These are phyloP conservation scores for Thymelicus sylvestris DNA, from an alignment of 2,888 invertebrate genomes.

Conservation along the genomic window DNA sequence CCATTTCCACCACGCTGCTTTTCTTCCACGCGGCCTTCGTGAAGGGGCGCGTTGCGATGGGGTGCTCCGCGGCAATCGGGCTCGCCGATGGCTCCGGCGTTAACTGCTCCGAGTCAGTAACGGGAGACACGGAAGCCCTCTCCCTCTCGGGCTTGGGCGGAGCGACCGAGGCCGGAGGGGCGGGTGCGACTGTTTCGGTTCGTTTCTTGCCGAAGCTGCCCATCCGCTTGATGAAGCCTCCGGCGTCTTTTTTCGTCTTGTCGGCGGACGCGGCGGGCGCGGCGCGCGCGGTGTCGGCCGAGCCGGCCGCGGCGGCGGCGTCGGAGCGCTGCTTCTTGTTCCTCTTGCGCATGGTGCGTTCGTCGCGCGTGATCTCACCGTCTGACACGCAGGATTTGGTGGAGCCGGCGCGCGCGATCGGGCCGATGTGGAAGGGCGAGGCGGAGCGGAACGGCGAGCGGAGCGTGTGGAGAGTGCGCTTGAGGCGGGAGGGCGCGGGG, in stretches of 20 bases:
- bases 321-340: slow-evolving; percentile 76
- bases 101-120: slow-evolving; percentile 30
- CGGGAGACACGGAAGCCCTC: slow-evolving; percentile 44
- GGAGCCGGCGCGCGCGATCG: slow-evolving; percentile 76
- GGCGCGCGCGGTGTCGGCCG: slow-evolving; percentile 65
- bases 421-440: slow-evolving; percentile 81
- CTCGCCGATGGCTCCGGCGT: slow-evolving; percentile 47
- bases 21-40: slow-evolving; percentile 82
- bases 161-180: slow-evolving; percentile 51
- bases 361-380: slow-evolving; percentile 77
- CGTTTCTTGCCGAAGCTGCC: slow-evolving; percentile 74
- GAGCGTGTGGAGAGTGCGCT: slow-evolving; percentile 77
- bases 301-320: slow-evolving; percentile 57
- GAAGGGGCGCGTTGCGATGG: slow-evolving; percentile 82
- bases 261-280: slow-evolving; percentile 69
- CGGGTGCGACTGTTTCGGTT: slow-evolving; percentile 53
- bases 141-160: slow-evolving; percentile 45
- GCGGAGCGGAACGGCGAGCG: slow-evolving; percentile 80
- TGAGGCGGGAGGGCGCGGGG: slow-evolving; percentile 71
- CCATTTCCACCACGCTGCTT: slow-evolving; percentile 69
- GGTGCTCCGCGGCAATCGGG: slow-evolving; percentile 75
- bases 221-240: slow-evolving; percentile 70
- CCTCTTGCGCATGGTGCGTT: slow-evolving; percentile 81
- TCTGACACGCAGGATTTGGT: slow-evolving; percentile 78
- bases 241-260: slow-evolving; percentile 69